Conservation (phyloP, 2,797 vertebrate species). For the Lemur catta region DNA sequence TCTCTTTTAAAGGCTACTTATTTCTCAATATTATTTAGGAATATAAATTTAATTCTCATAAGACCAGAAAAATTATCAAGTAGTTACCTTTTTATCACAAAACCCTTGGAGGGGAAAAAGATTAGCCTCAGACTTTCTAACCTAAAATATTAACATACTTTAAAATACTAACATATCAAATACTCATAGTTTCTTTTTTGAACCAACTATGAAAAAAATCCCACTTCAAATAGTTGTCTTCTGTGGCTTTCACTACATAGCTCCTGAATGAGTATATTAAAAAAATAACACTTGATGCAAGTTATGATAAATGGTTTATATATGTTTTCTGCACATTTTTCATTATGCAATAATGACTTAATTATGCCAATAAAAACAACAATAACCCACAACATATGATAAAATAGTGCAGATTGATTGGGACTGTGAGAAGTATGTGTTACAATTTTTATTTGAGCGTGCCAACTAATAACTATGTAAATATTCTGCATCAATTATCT, state of each 20-base stretch:
- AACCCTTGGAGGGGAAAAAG: background rate
- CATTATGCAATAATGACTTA: background rate
- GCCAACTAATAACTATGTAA: background rate
- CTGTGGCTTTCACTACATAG: background rate
- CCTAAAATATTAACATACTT: constrained; percentile 3
- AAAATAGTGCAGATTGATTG: background rate
- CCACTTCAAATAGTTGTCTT: background rate
- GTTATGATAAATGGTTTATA: background rate
- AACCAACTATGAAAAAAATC: background rate
- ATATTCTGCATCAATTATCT: background rate
- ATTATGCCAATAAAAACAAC: background rate
- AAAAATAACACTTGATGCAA: background rate
- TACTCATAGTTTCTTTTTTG: background rate
- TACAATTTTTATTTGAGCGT: background rate
- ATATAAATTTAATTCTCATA: background rate
- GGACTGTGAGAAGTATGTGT: background rate
- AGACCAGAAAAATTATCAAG: background rate
- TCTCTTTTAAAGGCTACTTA: background rate
- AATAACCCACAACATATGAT: background rate
- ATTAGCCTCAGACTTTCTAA: background rate
- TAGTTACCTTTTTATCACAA: background rate
- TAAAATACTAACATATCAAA: background rate
- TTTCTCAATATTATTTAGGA: background rate
- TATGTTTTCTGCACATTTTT: background rate
- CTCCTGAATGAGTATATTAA: background rate